Evolutionary conservation across 2,797 vertebrate species (phyloP).

Genomic region (Mus spretus): DNA sequence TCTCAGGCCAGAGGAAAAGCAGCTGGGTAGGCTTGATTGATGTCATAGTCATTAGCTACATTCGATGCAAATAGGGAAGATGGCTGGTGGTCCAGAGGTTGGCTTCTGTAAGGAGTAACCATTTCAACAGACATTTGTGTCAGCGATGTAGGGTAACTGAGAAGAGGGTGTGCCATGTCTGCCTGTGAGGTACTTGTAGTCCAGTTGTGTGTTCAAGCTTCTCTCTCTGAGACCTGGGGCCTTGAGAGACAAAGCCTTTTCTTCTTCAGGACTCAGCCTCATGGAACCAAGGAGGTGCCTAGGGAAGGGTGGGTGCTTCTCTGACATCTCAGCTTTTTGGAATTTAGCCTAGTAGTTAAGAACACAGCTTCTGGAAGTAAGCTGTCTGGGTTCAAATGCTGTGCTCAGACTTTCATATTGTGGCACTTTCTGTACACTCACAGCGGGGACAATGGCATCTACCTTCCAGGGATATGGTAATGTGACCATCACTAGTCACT

Average conservation of each 20-base stretch:
- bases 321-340: neutral
- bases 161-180: neutral
- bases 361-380: neutral
- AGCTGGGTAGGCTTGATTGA: neutral
- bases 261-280: neutral
- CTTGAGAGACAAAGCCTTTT: neutral
- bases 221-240: neutral
- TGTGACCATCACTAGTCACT: neutral
- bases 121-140: neutral
- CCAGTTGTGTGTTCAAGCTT: neutral
- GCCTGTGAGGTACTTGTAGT: neutral
- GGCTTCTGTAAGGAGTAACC: neutral
- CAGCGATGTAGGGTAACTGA: neutral
- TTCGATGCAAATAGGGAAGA: neutral
- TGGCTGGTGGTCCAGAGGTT: neutral
- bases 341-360: conserved; percentile 31
- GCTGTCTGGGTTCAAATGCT: neutral
- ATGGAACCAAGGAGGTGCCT: neutral
- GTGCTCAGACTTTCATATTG: neutral
- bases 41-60: neutral
- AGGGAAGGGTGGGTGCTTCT: neutral
- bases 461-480: neutral
- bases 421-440: neutral
- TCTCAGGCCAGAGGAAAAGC: neutral
- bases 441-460: neutral